Base-by-base conservation (phyloP, 2,113 vertebrate species). In the Bagarius yarrelli region DNA sequence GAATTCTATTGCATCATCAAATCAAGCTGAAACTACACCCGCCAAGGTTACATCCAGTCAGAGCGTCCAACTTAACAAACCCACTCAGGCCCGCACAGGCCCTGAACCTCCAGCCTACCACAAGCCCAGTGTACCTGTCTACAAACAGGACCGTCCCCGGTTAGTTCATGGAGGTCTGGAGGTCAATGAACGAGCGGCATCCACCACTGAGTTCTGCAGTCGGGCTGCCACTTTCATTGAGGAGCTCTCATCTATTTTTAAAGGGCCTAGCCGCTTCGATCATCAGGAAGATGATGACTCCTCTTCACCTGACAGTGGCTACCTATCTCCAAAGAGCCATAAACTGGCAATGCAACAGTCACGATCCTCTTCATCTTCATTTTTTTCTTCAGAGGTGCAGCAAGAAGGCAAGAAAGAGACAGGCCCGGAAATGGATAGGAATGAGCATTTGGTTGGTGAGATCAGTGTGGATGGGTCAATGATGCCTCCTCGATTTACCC, bases 231-330 rank as follows among this genome's bases (percentile, higher is more conserved):
- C 93, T 0, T 95, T 99, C 86, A 97, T 98, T 14, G 96, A 99
- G 86, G 97, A 99, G 87, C 90, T 99, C 53, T 98, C 98, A 0
- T 96, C 97, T 79, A 95, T 99, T 88, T 99, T 99, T 77, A 95
- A 93, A 88, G 93, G 95, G 74, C 92, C 95, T 8, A 86, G 90
- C 3, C 95, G 91, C 55, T 76, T 91, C 84, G 95, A 94, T 57
- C 90, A 90, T 67, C 94, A 92, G 82, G 89, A 89, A 2, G 94
- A 96, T n/a, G 95, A 94, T n/a, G 94, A 98, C 56, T 95, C 95
- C 13, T 98, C 96, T 2, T 99, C 97, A 1, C 96, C 98, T 1
- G 97, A 98, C 76, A 99, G 98, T 69, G 98, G 98, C 4, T 99
- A 99, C 84, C 88, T 96, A 60, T 97, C 97, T 63, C 97, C 97